Base-by-base conservation (phyloP, 2,888 invertebrate species). In the Ormyrus rosae region DNA sequence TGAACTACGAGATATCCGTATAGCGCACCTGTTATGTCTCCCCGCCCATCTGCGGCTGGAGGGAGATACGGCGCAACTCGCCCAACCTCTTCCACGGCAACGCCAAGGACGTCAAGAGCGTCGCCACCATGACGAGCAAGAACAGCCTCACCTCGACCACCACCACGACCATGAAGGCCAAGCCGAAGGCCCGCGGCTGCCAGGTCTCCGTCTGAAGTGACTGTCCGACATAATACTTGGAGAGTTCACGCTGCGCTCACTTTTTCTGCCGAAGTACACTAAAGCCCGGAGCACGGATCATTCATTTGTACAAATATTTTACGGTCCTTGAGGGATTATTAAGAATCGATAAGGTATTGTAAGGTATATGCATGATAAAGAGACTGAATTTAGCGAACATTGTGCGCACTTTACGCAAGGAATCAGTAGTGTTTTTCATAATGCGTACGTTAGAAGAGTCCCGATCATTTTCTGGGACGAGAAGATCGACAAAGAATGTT, bases 1-100 rank as follows among this genome's bases (percentile, higher is more conserved):
- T 96, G 95, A 97, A 97, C 93, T 97, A 97, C 92, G 97, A 97
- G 92, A 97, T 97, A 92, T 97, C 97, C 86, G 97, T 97, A 93
- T 97, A 96, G 96, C 92, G 89, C 86, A 88, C 84, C 85, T 86
- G 86, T 82, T 83, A 84, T 84, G 84, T 88, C 88, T 88, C 88
- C 86, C 87, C 86, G 71, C 84, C 86, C 83, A 85, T 85, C 81
- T 86, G 86, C 81, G 85, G 87, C 83, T 88, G 87, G 87, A 85
- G 87, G 88, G 89, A 88, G 87, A 89, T 86, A 79, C 82, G 84
- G 74, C 84, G 84, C 76, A 84, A 85, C 83, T 82, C 83, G 86
- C 83, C 84, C 84, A 83, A 81, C 77, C 70, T 84, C 75, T 84
- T 86, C 76, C 83, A 83, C 64, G 82, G 83, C 51, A 83, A 81